A percentile compares a stretch with the other conserved stretches of the same genome.
phyloP scores from a whole-genome alignment of 1,140 invertebrate species.

The Phymastichus coffea region DNA sequence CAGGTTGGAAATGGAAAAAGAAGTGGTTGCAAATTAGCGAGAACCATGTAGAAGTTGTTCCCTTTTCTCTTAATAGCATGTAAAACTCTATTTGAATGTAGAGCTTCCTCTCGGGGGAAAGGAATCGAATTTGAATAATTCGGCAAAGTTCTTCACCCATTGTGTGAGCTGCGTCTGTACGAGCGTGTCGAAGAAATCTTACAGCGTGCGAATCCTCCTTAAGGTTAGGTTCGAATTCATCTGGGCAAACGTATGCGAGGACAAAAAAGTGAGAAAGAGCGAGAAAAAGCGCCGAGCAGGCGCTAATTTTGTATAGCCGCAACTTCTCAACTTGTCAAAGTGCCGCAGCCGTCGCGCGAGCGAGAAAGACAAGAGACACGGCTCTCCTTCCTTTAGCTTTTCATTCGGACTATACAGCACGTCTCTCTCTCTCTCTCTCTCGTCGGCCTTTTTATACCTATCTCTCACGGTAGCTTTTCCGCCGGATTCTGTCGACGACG shows the following conservation, averaged over 20 bases:
- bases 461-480: background rate
- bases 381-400: background rate
- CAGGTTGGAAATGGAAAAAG: no score
- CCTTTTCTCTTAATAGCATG: background rate
- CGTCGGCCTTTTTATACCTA: background rate
- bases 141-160: slow-evolving; percentile 8
- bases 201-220: background rate
- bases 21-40: no score
- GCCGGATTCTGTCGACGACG: no score
- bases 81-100: background rate
- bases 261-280: no score
- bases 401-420: background rate
- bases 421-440: background rate
- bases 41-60: no score
- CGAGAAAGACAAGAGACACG: no score
- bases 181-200: background rate
- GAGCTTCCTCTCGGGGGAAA: background rate
- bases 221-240: slow-evolving; percentile 15
- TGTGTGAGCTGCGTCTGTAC: background rate
- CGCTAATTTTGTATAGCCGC: slow-evolving; percentile 5
- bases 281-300: background rate
- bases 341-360: no score
- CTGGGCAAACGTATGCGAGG: background rate
- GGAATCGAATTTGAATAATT: slow-evolving; percentile 24
- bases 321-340: slow-evolving; percentile 12